phyloP scores from a whole-genome alignment of 2,113 vertebrate species.

The Dipodomys ordii region DNA sequence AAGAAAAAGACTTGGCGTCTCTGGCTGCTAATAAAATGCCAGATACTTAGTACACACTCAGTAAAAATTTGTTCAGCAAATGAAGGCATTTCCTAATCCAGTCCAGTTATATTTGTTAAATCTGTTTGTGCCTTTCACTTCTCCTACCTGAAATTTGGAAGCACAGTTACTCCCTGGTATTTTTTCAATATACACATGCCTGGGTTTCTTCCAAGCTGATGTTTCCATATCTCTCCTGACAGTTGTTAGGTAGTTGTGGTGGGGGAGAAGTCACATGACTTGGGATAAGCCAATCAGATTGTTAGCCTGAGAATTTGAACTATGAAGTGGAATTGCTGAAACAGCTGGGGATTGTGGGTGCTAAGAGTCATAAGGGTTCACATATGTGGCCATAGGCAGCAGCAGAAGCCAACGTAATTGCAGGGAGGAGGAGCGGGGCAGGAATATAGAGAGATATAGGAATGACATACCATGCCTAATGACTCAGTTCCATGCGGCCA shows the following conservation, averaged over 20 bases:
- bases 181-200: not conserved
- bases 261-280: not conserved
- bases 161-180: not conserved
- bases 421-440: not conserved
- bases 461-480: not conserved
- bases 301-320: not conserved
- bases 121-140: not conserved
- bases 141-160: not conserved
- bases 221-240: not conserved
- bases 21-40: not conserved
- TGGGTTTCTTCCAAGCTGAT: not conserved
- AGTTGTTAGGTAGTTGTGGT: too few species aligned
- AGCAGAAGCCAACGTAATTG: not conserved
- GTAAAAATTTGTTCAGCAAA: slow-evolving; percentile 21
- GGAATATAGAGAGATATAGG: not conserved
- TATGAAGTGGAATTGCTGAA: not conserved
- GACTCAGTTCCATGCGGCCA: not conserved
- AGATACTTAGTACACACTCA: not conserved
- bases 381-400: not conserved
- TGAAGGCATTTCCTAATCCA: not conserved
- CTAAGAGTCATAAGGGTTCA: not conserved
- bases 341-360: not conserved
- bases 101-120: not conserved
- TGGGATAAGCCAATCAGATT: not conserved
- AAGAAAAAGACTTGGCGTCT: not conserved